Evolutionary conservation across 2,113 vertebrate species (phyloP).

Genomic region (Mobula hypostoma): DNA sequence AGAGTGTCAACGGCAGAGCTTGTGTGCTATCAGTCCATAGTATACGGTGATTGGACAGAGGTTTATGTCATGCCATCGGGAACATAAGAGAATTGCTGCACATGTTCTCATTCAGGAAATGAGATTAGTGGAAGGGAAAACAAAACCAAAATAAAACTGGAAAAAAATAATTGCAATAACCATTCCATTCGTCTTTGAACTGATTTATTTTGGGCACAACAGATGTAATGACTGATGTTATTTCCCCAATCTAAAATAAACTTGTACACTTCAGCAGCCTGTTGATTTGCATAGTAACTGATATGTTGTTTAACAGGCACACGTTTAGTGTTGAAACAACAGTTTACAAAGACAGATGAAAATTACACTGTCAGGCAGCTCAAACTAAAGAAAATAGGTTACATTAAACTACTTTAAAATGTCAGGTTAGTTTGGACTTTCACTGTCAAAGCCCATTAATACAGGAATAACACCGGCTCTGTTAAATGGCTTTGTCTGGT

Average conservation of each 20-base stretch:
- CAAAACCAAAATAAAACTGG: not conserved
- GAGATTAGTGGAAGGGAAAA: not conserved
- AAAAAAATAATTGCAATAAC: not conserved
- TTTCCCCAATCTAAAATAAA: conserved; percentile 4
- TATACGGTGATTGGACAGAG: not conserved
- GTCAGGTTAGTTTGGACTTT: conserved; percentile 41
- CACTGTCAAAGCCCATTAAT: conserved; percentile 46
- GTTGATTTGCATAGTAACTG: not conserved
- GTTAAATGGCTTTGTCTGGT: conserved; percentile 39
- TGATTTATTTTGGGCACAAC: conserved; percentile 5
- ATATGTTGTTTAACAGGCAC: conserved; percentile 23
- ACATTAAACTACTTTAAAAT: conserved; percentile 43
- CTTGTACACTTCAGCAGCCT: conserved; percentile 5
- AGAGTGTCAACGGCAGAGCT: not conserved
- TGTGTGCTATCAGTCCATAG: not conserved
- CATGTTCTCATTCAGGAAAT: not conserved
- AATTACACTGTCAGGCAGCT: conserved; percentile 46
- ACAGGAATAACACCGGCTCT: conserved; percentile 46
- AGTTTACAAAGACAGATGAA: conserved; percentile 40
- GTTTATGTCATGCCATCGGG: not conserved
- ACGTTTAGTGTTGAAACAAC: conserved; percentile 2
- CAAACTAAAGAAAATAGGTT: conserved; percentile 44
- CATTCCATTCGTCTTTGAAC: not conserved
- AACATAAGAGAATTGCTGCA: not conserved
- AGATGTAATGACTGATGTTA: not conserved